Conservation (phyloP, 2,113 vertebrate species). For the Dasypus novemcinctus region DNA sequence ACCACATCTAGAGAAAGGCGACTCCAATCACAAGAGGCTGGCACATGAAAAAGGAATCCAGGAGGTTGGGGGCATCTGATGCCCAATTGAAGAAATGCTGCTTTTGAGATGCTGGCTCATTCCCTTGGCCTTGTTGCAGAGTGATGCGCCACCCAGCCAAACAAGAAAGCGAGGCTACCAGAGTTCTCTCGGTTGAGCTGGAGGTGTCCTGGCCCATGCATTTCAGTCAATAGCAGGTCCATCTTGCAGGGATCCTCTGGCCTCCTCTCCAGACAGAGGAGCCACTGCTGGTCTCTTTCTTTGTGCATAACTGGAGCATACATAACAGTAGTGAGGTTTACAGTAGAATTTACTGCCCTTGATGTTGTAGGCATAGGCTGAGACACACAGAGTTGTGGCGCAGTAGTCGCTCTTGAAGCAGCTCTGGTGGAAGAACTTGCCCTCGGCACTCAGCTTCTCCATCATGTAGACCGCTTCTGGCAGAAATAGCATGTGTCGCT, state of each 20-base stretch:
- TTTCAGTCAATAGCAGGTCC: conserved; percentile 83
- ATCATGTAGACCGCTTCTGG: too few relatives aligned
- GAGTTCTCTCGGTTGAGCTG: conserved; percentile 86
- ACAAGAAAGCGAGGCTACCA: conserved; percentile 94
- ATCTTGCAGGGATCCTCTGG: conserved; percentile 83
- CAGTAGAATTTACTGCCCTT: conserved; percentile 95
- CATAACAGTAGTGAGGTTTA: conserved; percentile 97
- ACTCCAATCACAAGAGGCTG: conserved; percentile 92
- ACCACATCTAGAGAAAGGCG: conserved; percentile 88
- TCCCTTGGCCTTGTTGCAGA: conserved; percentile 84
- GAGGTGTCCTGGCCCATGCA: conserved; percentile 79
- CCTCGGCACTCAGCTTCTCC: too few relatives aligned
- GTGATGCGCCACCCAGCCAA: conserved; percentile 85
- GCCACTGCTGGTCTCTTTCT: conserved; percentile 93
- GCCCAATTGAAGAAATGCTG: conserved; percentile 89
- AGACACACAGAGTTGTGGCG: too few relatives aligned
- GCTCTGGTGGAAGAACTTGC: too few relatives aligned
- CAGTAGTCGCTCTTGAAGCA: too few relatives aligned
- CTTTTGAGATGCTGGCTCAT: conserved; percentile 85
- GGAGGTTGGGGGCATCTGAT: conserved; percentile 91
- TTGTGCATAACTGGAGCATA: conserved; percentile 93
- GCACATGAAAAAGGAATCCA: conserved; percentile 95
- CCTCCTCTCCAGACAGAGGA: conserved; percentile 88
- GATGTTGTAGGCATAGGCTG: too few relatives aligned
- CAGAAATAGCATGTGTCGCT: too few relatives aligned